phyloP scores from a whole-genome alignment of 23 tunicate genomes.

The Clavelina lepadiformis region DNA sequence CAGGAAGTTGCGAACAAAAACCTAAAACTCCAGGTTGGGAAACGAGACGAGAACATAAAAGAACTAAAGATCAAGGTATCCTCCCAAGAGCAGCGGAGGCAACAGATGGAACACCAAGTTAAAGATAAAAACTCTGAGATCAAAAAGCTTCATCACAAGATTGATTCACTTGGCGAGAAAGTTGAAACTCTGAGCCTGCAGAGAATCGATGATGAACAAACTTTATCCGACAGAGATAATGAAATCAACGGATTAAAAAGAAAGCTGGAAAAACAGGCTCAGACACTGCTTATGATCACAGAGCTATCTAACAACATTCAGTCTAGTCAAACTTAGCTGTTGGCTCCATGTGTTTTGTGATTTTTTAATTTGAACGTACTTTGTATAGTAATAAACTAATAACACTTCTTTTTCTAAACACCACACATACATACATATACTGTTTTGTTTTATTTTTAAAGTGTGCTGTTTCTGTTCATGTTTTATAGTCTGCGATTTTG shows the following conservation, averaged over 20 bases:
- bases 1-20: conserved; percentile 23
- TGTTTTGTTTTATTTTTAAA: too few species aligned
- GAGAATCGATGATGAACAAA: not conserved
- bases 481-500: too few species aligned
- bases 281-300: conserved; percentile 63
- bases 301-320: conserved; percentile 63
- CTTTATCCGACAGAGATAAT: conserved; percentile 21
- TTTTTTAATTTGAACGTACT: too few species aligned
- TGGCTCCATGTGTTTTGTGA: too few species aligned
- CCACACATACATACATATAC: too few species aligned
- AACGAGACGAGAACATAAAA: conserved; percentile 51
- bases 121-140: conserved; percentile 39
- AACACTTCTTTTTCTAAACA: too few species aligned
- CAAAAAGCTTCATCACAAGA: conserved; percentile 33
- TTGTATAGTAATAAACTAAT: too few species aligned
- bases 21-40: conserved; percentile 14
- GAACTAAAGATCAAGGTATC: conserved; percentile 49
- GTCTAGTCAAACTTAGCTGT: too few species aligned
- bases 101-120: conserved; percentile 49
- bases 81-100: conserved; percentile 29
- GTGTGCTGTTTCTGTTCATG: too few species aligned
- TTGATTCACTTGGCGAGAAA: conserved; percentile 18
- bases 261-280: conserved; percentile 53
- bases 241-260: conserved; percentile 6
- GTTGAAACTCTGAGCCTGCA: not conserved